A percentile compares a stretch with the other conserved stretches of the same genome.
These are phyloP conservation scores for Escarpia spicata DNA, from an alignment of 2,888 invertebrate species.

Conservation along the genomic window DNA sequence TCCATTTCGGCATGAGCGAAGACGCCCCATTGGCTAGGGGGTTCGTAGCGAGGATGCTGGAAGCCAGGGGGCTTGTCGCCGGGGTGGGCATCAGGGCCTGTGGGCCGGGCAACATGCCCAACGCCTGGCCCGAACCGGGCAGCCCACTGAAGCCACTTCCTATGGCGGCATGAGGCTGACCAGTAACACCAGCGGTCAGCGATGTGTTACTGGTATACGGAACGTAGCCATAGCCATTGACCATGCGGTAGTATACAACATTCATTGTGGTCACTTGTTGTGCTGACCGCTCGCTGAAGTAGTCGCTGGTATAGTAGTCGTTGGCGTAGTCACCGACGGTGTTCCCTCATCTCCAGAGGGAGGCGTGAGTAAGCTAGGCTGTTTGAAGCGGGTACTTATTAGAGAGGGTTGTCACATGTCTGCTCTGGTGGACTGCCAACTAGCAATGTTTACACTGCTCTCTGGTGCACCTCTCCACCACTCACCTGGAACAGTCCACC, in stretches of 20 bases:
- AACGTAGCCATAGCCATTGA: neutral
- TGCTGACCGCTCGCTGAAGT: neutral
- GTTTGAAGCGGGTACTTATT: conserved; percentile 10
- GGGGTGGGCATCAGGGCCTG: neutral
- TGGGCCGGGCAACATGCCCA: conserved; percentile 13
- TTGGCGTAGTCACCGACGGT: neutral
- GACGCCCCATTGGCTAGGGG: neutral
- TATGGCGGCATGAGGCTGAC: neutral
- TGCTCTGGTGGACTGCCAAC: neutral
- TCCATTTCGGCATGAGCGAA: neutral
- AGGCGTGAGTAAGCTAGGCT: neutral
- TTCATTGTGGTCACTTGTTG: neutral
- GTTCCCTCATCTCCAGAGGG: neutral
- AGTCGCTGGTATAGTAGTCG: neutral
- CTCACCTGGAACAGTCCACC: neutral
- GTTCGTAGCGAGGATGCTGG: neutral
- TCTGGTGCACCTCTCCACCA: neutral
- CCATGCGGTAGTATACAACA: conserved; percentile 1
- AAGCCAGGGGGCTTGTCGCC: neutral
- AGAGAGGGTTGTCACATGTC: conserved; percentile 4
- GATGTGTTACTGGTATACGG: neutral
- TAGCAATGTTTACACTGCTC: neutral
- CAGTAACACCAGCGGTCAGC: neutral
- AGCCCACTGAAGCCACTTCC: neutral
- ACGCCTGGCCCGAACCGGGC: neutral